Conservation (phyloP, 2,113 vertebrate genomes). For the Poicephalus meyeri region DNA sequence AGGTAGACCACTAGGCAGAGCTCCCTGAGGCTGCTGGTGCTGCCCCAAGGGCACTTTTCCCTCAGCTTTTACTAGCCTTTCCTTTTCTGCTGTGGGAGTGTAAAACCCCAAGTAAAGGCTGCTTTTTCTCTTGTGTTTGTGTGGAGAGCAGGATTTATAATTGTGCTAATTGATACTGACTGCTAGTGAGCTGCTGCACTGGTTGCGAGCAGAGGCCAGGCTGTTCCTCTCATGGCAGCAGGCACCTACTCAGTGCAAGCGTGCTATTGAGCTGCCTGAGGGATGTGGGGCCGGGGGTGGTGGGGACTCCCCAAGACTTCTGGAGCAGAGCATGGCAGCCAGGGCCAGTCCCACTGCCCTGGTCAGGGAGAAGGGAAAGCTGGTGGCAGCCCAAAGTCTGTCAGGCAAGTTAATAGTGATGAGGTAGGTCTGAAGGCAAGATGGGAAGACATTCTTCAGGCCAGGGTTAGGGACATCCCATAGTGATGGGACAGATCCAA, state of each 20-base stretch:
- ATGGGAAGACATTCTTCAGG: neutral
- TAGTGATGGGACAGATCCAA: neutral
- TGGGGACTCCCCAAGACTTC: accelerated
- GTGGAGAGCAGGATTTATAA: neutral
- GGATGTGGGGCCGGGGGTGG: accelerated
- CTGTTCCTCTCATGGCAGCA: accelerated
- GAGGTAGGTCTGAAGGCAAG: neutral
- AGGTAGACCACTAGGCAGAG: neutral
- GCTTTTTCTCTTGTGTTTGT: neutral
- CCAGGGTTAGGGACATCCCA: too few species aligned
- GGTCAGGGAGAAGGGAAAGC: neutral
- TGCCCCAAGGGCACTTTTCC: neutral
- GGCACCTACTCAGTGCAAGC: neutral
- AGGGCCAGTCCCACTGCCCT: accelerated
- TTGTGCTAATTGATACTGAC: accelerated
- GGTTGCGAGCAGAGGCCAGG: neutral
- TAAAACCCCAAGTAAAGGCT: neutral
- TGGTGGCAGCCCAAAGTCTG: accelerated
- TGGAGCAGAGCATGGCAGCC: neutral
- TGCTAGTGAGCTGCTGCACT: neutral
- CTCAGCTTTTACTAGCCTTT: neutral
- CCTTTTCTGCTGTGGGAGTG: neutral
- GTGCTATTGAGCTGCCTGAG: neutral
- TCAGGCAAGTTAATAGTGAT: neutral
- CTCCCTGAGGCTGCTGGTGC: neutral